Evolutionary conservation across 2,888 invertebrate species (phyloP).

Genomic region (Noctua pronuba): DNA sequence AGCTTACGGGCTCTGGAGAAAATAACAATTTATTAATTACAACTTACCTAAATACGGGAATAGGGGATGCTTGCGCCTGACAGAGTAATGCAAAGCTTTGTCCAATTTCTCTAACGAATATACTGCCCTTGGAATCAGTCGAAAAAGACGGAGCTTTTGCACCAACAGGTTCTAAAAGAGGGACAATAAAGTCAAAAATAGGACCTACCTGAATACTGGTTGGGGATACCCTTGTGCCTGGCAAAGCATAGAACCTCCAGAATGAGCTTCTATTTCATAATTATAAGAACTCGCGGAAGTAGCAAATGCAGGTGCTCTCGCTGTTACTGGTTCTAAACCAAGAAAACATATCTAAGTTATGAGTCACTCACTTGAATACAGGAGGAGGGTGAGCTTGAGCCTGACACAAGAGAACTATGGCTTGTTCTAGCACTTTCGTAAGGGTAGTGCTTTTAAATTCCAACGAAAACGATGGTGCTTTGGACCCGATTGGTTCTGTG

Average conservation of each 20-base stretch:
- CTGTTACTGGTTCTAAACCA: slow-evolving; percentile 88
- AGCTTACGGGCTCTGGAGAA: slow-evolving; percentile 91
- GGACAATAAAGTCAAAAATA: slow-evolving; percentile 57
- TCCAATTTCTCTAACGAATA: slow-evolving; percentile 90
- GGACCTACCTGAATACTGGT: slow-evolving; percentile 92
- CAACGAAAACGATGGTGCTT: slow-evolving; percentile 90
- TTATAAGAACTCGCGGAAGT: slow-evolving; percentile 88
- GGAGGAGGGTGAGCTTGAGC: slow-evolving; percentile 93
- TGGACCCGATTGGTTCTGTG: slow-evolving; percentile 91
- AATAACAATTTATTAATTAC: slow-evolving; percentile 70
- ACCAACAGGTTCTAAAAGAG: slow-evolving; percentile 91
- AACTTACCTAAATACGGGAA: slow-evolving; percentile 92
- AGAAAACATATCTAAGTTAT: slow-evolving; percentile 70
- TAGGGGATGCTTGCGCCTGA: slow-evolving; percentile 91
- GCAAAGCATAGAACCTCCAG: slow-evolving; percentile 88
- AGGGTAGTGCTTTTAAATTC: slow-evolving; percentile 91
- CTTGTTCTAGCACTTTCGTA: slow-evolving; percentile 88
- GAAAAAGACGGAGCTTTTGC: slow-evolving; percentile 92
- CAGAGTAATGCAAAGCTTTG: slow-evolving; percentile 92
- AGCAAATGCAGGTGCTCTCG: slow-evolving; percentile 88
- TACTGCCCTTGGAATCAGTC: slow-evolving; percentile 91
- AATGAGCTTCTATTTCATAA: slow-evolving; percentile 82
- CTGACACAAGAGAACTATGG: slow-evolving; percentile 92
- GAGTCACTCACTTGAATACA: slow-evolving; percentile 91
- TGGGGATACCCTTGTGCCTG: slow-evolving; percentile 91